Percentiles rank a stretch among this genome's conserved stretches.
Evolutionary conservation across 1,140 invertebrate species (phyloP).

Genomic region (Tribolium castaneum): DNA sequence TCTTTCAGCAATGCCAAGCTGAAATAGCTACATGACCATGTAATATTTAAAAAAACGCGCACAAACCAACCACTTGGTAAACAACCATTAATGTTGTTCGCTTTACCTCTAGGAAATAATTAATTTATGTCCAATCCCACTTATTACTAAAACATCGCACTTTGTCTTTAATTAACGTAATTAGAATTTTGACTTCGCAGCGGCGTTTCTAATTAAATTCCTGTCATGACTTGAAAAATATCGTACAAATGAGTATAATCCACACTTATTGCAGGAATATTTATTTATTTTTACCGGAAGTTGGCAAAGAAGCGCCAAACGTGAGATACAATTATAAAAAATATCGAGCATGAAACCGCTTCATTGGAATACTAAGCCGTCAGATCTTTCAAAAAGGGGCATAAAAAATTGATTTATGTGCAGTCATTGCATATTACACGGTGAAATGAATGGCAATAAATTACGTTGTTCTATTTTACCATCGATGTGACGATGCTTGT

Average conservation of each 20-base stretch:
- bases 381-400: slow-evolving; percentile 8
- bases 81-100: background rate
- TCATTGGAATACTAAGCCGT: slow-evolving; percentile 2
- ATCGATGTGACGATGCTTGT: slow-evolving; percentile 19
- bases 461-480: slow-evolving; percentile 23
- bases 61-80: background rate
- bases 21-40: background rate
- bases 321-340: slow-evolving; percentile 2
- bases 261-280: too few relatives aligned
- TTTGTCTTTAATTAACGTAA: background rate
- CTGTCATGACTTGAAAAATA: too few relatives aligned
- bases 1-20: background rate
- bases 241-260: too few relatives aligned
- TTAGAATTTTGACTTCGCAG: background rate
- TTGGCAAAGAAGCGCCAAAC: background rate
- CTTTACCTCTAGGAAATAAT: background rate
- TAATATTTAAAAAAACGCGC: background rate
- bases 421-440: slow-evolving; percentile 21
- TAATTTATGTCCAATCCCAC: background rate
- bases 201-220: too few relatives aligned
- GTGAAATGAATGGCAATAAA: slow-evolving; percentile 36
- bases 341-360: slow-evolving; percentile 7
- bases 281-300: too few relatives aligned
- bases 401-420: slow-evolving; percentile 35
- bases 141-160: background rate